phyloP scores from a whole-genome alignment of 2,113 vertebrate species.

The Phyllostomus hastatus region DNA sequence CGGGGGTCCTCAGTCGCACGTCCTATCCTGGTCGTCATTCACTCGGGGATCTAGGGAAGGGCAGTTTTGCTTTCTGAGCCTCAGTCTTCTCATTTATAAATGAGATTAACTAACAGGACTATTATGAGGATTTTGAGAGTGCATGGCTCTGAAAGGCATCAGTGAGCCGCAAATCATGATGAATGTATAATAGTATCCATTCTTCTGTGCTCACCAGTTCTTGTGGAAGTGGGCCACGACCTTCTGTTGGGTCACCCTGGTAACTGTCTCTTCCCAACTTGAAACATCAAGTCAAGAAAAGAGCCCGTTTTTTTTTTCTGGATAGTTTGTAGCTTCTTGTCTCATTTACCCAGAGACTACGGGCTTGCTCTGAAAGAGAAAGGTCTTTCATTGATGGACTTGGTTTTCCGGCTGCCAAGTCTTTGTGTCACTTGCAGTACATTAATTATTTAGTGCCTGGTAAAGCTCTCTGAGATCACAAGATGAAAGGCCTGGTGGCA shows the following conservation, averaged over 20 bases:
- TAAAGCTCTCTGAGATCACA: slow-evolving; percentile 62
- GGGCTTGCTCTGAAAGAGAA: not conserved
- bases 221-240: not conserved
- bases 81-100: not conserved
- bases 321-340: not conserved
- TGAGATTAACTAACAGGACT: not conserved
- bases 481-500: slow-evolving; percentile 68
- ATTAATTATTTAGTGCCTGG: slow-evolving; percentile 68
- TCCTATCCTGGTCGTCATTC: not conserved
- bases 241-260: not conserved
- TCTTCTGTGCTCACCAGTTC: not conserved
- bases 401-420: not conserved
- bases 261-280: not conserved
- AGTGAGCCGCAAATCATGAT: not conserved
- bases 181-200: not conserved
- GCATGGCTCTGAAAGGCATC: not conserved
- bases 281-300: slow-evolving; percentile 32
- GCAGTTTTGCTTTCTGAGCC: not conserved
- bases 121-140: not conserved
- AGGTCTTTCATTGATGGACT: slow-evolving; percentile 7
- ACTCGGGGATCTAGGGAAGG: not conserved
- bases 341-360: not conserved
- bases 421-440: slow-evolving; percentile 45
- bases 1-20: not conserved
- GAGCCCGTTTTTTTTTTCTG: not conserved